A percentile compares a stretch with the other conserved stretches of the same genome.
These are phyloP conservation scores for Apus apus DNA, from an alignment of 2,113 vertebrate genomes.

Conservation along the genomic window DNA sequence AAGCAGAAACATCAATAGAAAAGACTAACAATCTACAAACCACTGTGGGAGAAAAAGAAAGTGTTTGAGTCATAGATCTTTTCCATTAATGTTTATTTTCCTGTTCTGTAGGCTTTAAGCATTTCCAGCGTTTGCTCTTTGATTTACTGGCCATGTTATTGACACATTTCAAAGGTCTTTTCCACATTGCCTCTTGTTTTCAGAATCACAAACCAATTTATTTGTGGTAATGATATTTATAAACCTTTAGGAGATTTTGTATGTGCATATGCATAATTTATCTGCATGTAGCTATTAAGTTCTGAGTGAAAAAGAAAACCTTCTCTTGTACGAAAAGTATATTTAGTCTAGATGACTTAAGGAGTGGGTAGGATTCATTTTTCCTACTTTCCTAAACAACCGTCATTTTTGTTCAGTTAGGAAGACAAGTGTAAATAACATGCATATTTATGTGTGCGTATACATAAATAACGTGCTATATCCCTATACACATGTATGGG, in stretches of 20 bases:
- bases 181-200: not conserved
- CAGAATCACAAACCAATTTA: not conserved
- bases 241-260: not conserved
- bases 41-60: not conserved
- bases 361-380: not conserved
- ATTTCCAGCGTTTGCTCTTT: not conserved
- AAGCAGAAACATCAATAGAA: not conserved
- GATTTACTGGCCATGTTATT: not conserved
- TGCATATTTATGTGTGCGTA: not conserved
- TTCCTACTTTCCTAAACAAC: not conserved
- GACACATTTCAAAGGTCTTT: not conserved
- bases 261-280: not conserved
- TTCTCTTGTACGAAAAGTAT: not conserved
- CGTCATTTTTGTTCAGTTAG: not conserved
- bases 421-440: not conserved
- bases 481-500: fast-evolving
- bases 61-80: not conserved
- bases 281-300: not conserved
- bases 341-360: not conserved
- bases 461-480: not conserved
- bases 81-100: not conserved
- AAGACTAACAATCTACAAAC: not conserved
- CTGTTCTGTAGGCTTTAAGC: not conserved
- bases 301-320: not conserved
- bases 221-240: not conserved